Evolutionary conservation across 2,797 vertebrate genomes (phyloP).

Genomic region (Gallinago stenura): DNA sequence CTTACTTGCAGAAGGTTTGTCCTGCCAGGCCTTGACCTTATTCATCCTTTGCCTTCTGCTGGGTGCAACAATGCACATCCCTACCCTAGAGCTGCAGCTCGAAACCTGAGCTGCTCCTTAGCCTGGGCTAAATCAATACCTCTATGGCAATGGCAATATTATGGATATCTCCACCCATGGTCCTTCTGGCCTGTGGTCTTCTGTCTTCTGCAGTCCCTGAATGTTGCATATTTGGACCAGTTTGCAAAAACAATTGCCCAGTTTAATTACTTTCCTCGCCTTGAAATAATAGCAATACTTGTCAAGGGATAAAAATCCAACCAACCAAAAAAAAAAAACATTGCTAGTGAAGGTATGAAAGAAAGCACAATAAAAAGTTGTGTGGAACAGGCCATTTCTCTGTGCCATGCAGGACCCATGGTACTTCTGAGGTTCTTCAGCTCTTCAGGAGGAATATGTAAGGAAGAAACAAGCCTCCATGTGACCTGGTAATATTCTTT

Average conservation of each 20-base stretch:
- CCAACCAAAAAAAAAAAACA: neutral
- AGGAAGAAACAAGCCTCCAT: accelerated
- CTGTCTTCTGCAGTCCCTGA: neutral
- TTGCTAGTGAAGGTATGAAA: neutral
- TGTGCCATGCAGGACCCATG: neutral
- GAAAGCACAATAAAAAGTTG: neutral
- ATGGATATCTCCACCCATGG: neutral
- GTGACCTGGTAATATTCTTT: neutral
- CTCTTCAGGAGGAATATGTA: neutral
- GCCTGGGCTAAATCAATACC: neutral
- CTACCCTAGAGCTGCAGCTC: neutral
- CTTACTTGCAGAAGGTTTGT: neutral
- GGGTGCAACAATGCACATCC: neutral
- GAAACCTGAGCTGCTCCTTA: neutral
- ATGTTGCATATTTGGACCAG: neutral
- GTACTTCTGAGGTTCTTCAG: neutral
- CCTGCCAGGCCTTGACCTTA: neutral
- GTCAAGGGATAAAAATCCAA: neutral
- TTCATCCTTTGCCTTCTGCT: neutral
- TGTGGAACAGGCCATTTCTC: neutral
- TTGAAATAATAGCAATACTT: neutral
- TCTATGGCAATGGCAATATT: neutral
- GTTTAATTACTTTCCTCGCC: neutral
- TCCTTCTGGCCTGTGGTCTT: neutral
- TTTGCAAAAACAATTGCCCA: neutral